Base-by-base conservation (phyloP, 2,113 vertebrate species). In the Mionectes macconnelli region DNA sequence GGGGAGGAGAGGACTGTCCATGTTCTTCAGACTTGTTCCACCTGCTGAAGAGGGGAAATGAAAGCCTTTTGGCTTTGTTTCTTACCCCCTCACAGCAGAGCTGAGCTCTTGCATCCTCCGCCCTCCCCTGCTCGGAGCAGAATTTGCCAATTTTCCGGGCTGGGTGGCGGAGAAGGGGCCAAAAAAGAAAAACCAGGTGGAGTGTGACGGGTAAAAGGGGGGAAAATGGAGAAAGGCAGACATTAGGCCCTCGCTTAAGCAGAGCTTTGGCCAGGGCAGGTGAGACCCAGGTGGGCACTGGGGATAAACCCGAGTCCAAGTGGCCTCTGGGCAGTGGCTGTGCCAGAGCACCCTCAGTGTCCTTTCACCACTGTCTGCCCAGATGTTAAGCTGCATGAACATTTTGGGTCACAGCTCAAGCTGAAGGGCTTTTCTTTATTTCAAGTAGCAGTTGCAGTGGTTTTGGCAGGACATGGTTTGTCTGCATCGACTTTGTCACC, bases 1-100 rank as follows among this genome's bases (percentile, higher is more conserved):
- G 33, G 67, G 72, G n/a, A 86, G 44, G 50, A 33, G 1, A 79
- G 81, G 42, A 76, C 68, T 31, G 24, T 19, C 44, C 3, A 2
- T 30, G 77, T 64, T 42, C 28, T 79, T 74, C 40, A 81, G 80
- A 8, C 44, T 78, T 24, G 31, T 91, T 92, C 81, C 95, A 95
- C 88, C 92, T 95, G 95, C 92, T 82, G 80, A 52, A 94, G 87
- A 70, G 60, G 90, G 73, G 73, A 96, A 95, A 78, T 94, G 19
- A 62, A 94, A 89, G 69, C 64, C 47, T 81, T 70, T 85, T 63
- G 81, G 76, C 66, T 94, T 79, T 59, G 52, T 33, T 87, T 74
- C 55, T 40, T 87, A 25, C 23, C 28, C 8, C 8, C 31, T 66
- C 57, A 23, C 0, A 52, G 45, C 17, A 49, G 31, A 63, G 62